Evolutionary conservation across 2,797 vertebrate genomes (phyloP).

Genomic region (Anabacerthia variegaticeps): DNA sequence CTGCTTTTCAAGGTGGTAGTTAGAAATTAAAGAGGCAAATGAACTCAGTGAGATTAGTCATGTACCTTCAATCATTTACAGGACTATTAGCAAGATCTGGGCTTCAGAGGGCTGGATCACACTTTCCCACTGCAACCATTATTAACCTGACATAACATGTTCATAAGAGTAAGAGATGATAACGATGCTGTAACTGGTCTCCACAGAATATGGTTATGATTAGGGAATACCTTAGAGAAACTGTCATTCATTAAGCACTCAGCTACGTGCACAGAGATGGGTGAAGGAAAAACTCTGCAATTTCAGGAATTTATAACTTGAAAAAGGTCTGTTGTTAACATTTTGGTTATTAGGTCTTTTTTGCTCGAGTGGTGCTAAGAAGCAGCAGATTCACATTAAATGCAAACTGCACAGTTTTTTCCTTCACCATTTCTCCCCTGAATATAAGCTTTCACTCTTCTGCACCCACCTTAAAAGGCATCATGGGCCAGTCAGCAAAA

Average conservation of each 20-base stretch:
- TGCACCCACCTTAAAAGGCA: not conserved
- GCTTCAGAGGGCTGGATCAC: not conserved
- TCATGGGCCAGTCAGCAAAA: not conserved
- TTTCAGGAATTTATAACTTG: not conserved
- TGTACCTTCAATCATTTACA: conserved; percentile 25
- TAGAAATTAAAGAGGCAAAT: conserved; percentile 13
- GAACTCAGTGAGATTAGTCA: not conserved
- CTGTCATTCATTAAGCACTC: not conserved
- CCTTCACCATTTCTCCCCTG: not conserved
- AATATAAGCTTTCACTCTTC: not conserved
- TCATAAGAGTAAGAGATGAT: not conserved
- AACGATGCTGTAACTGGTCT: conserved; percentile 11
- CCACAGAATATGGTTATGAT: not conserved
- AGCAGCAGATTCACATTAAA: not conserved
- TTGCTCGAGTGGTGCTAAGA: not conserved
- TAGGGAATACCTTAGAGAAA: conserved; percentile 9
- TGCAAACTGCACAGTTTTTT: not conserved
- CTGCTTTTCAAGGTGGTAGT: not conserved
- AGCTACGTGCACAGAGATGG: not conserved
- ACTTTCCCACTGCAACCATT: not conserved
- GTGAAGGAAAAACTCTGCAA: not conserved
- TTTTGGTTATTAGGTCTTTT: not conserved
- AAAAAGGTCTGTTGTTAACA: not conserved
- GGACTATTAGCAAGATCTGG: not conserved
- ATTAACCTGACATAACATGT: conserved; percentile 25